phyloP scores from a whole-genome alignment of 1,140 invertebrate genomes.

The Steinernema feltiae region DNA sequence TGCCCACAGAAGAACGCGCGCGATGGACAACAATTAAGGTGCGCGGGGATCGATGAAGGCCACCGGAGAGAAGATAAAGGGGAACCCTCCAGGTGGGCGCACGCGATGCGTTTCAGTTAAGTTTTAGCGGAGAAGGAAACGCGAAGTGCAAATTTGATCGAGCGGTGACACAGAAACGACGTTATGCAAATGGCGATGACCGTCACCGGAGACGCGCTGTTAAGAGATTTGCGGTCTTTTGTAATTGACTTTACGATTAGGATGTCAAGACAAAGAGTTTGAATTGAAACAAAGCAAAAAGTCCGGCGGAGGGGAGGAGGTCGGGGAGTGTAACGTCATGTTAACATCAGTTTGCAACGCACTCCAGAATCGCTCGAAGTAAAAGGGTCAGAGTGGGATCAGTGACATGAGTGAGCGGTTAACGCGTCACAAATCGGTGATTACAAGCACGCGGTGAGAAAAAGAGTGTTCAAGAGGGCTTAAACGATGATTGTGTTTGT shows the following conservation, averaged over 20 bases:
- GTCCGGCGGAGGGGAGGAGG: too few species aligned
- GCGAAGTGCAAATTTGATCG: background rate
- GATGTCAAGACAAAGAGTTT: too few species aligned
- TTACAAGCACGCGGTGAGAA: too few species aligned
- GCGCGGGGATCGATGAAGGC: background rate
- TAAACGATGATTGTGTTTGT: background rate
- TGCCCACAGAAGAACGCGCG: background rate
- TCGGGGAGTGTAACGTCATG: too few species aligned
- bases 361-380: too few species aligned
- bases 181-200: slow-evolving; percentile 12
- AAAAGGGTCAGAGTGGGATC: too few species aligned
- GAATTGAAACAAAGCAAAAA: too few species aligned
- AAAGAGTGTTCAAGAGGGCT: too few species aligned
- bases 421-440: too few species aligned
- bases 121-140: background rate
- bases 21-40: slow-evolving; percentile 14
- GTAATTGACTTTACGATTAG: too few species aligned
- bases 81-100: background rate
- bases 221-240: background rate
- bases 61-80: background rate
- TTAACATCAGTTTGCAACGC: too few species aligned
- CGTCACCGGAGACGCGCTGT: background rate
- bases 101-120: background rate
- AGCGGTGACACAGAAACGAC: slow-evolving; percentile 1
- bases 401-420: too few species aligned